Percentiles rank a stretch among this genome's conserved stretches.
These are phyloP conservation scores for Leucoraja erinaceus DNA, from an alignment of 2,113 vertebrate genomes.

Conservation along the genomic window DNA sequence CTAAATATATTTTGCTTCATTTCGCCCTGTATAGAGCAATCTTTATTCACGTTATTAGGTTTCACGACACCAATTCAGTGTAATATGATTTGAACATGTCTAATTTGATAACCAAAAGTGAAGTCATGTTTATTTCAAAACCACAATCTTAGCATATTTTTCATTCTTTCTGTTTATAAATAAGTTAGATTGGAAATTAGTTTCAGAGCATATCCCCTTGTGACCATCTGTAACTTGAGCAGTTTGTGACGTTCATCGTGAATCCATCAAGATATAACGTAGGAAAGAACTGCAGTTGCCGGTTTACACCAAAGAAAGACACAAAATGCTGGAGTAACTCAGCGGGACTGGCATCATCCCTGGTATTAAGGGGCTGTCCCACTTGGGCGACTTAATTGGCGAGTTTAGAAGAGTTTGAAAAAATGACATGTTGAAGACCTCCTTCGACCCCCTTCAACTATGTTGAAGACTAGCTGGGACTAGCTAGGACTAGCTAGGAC, in stretches of 20 bases:
- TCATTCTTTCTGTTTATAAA: background rate
- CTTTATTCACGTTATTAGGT: no score
- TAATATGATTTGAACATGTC: background rate
- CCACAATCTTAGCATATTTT: background rate
- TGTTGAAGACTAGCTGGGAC: no score
- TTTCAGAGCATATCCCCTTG: background rate
- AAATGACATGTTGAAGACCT: no score
- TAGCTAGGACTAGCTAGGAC: no score
- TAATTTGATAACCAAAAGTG: background rate
- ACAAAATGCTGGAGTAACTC: no score
- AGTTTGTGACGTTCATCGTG: background rate
- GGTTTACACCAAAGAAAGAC: no score
- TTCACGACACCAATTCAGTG: background rate
- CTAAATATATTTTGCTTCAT: background rate
- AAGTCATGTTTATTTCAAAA: background rate
- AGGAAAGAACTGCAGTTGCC: no score
- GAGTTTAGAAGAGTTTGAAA: no score
- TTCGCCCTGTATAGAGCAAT: background rate
- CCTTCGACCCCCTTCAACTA: no score
- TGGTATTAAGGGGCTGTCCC: no score
- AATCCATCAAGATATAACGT: background rate
- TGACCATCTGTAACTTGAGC: background rate
- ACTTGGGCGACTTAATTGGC: no score
- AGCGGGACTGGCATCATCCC: no score
- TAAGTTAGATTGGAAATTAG: background rate